These are phyloP conservation scores for Megaceryle maxima DNA, from an alignment of 2,113 vertebrate species.

Conservation along the genomic window DNA sequence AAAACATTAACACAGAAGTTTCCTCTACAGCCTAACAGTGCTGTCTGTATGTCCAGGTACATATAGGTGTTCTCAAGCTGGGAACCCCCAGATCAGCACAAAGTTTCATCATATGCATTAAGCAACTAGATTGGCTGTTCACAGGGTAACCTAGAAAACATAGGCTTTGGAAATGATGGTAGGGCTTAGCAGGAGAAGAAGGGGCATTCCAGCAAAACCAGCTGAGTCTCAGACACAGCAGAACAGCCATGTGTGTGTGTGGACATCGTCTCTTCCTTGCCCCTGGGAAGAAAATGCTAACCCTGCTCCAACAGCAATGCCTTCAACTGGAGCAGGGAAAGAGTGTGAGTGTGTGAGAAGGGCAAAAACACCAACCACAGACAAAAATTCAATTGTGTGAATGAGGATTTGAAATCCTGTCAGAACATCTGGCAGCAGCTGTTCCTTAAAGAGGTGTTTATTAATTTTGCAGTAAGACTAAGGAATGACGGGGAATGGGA, in stretches of 20 bases:
- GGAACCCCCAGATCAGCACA: neutral
- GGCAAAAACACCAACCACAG: neutral
- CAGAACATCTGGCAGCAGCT: conserved; percentile 19
- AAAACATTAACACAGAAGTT: neutral
- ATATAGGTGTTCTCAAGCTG: neutral
- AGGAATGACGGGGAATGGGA: neutral
- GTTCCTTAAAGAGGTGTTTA: neutral
- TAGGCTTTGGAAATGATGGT: neutral
- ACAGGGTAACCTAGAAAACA: neutral
- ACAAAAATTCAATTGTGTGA: neutral
- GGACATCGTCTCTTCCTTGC: neutral
- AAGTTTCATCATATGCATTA: neutral
- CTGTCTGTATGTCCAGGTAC: neutral
- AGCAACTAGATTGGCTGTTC: neutral
- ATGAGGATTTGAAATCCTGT: neutral
- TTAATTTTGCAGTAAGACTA: neutral
- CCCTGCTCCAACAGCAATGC: neutral
- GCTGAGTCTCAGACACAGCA: neutral
- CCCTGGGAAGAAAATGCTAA: neutral
- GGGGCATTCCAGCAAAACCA: neutral
- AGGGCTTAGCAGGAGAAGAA: neutral
- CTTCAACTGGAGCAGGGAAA: neutral
- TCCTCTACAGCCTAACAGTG: rapidly evolving
- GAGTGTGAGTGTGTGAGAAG: neutral
- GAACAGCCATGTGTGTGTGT: neutral